phyloP scores from a whole-genome alignment of 1,140 invertebrate species.

The Acromyrmex charruanus region DNA sequence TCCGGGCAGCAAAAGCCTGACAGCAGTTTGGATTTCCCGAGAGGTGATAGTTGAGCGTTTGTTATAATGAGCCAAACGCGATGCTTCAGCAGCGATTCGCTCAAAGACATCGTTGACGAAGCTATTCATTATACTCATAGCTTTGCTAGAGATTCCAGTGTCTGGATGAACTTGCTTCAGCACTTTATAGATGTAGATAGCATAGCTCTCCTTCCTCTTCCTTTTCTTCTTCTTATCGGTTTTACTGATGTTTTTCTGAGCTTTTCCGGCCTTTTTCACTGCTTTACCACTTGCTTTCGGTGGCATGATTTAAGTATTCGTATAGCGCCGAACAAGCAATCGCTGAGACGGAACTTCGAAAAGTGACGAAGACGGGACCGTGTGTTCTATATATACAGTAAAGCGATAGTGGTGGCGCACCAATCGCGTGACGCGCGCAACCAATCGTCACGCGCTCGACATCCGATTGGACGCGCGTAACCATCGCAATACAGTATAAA shows the following conservation, averaged over 20 bases:
- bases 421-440: slow-evolving; percentile 23
- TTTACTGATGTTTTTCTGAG: slow-evolving; percentile 87
- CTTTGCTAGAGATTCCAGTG: slow-evolving; percentile 87
- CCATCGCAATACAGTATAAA: neutral
- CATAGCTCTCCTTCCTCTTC: slow-evolving; percentile 90
- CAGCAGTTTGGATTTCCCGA: slow-evolving; percentile 85
- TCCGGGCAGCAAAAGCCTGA: slow-evolving; percentile 84
- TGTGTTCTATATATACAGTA: slow-evolving; percentile 22
- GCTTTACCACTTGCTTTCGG: slow-evolving; percentile 86
- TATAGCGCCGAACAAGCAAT: neutral
- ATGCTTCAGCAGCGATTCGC: slow-evolving; percentile 88
- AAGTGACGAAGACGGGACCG: neutral
- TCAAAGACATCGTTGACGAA: slow-evolving; percentile 89
- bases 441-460: neutral
- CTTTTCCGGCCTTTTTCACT: slow-evolving; percentile 87
- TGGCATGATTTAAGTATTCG: slow-evolving; percentile 77
- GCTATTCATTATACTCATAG: slow-evolving; percentile 90
- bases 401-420: neutral
- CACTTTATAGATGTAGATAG: slow-evolving; percentile 91
- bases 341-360: slow-evolving; percentile 9
- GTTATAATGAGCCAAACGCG: slow-evolving; percentile 87
- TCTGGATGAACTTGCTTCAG: slow-evolving; percentile 90
- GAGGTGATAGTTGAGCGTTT: slow-evolving; percentile 86
- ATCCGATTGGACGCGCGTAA: slow-evolving; percentile 27
- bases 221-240: slow-evolving; percentile 87